Evolutionary conservation across 2,797 vertebrate species (phyloP).

Genomic region (Meriones psammophilus): DNA sequence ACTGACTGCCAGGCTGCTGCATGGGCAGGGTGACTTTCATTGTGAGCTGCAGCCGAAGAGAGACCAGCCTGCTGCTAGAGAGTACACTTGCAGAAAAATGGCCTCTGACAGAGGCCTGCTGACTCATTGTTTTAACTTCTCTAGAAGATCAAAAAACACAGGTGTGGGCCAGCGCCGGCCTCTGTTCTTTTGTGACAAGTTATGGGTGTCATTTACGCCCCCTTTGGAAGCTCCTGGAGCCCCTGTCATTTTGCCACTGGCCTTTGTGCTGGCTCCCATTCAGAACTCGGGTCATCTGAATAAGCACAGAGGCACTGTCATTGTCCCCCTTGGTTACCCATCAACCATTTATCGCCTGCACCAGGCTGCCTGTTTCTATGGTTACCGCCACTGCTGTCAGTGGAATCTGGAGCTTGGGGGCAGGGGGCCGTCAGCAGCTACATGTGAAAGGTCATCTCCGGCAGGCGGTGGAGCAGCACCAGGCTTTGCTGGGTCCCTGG

Average conservation of each 20-base stretch:
- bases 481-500: neutral
- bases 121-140: neutral
- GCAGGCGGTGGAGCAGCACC: constrained; percentile 66
- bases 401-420: constrained; percentile 87
- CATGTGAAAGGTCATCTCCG: neutral
- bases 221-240: neutral
- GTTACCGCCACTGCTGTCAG: constrained; percentile 91
- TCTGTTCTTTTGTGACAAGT: constrained; percentile 57
- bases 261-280: constrained; percentile 72
- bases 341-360: constrained; percentile 92
- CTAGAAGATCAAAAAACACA: constrained; percentile 16
- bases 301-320: constrained; percentile 90
- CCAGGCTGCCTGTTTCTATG: constrained; percentile 88
- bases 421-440: neutral
- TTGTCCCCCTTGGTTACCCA: constrained; percentile 97
- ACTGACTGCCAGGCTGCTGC: fast-evolving
- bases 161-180: constrained; percentile 60
- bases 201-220: constrained; percentile 52
- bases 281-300: constrained; percentile 79
- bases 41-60: neutral
- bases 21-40: fast-evolving
- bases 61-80: neutral
- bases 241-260: constrained; percentile 37
- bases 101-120: neutral
- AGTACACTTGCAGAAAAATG: neutral